Evolutionary conservation across 2,888 invertebrate genomes (phyloP), one percentile per base, ranked within the genome.

Genomic region (Marronus borbonicus): DNA sequence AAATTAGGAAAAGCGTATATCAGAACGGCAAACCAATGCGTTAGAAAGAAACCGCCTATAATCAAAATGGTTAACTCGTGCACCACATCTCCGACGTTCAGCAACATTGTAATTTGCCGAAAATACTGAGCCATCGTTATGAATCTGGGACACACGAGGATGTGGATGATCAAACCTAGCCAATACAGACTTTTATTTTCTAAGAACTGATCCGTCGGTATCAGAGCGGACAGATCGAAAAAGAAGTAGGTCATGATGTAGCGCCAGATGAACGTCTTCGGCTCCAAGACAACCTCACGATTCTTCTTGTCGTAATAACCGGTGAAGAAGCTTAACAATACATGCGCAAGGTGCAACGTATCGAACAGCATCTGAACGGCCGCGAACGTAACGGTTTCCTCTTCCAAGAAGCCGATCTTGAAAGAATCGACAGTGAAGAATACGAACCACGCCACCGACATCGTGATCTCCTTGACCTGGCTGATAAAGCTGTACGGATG

Each of bases 31-130:
- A 60, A 70, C 69, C 50, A 77, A 64, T 77, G 69, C 24, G 39
- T 20, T 14, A 77, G 31, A 49, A 77, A 50, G 1, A 62, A 39
- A 17, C 49, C 60, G 12, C 70, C 70, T 39, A 70, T 17, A 49
- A 72, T 70, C 64, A 77, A 64, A n/a, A 62, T 72, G 3, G 62
- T 17, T 14, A 77, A 52, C 52, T 77, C 77, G 52, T 77, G 77
- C 20, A 70, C 36, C n/a, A 70, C 36, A n/a, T 77, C 70, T n/a
- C 77, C 77, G 12, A 77, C 52, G 17, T 77, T 72, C 31, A 77
- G 14, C 5, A 50, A 28, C 39, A 77, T 36, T 12, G 77, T 77
- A n/a, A 77, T 64, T 12, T 60, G 50, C 17, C 77, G 70, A 12
- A 77, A 77, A 50, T 52, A 77, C 1, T 64, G 31, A 4, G 44